Conservation (phyloP, 2,113 vertebrate species). For the Charadrius vociferus region DNA sequence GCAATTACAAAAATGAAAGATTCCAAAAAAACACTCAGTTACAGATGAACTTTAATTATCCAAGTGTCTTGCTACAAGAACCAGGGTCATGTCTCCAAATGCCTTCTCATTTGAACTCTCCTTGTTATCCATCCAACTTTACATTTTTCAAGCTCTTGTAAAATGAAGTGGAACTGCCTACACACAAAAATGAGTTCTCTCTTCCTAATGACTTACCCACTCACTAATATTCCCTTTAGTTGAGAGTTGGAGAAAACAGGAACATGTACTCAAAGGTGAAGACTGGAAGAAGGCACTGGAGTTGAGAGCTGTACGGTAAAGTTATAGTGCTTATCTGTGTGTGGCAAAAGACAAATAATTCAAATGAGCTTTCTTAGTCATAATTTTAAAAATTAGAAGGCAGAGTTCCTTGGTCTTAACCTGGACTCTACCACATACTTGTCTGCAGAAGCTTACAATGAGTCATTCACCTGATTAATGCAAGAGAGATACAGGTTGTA, state of each 20-base stretch:
- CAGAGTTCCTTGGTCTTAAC: neutral
- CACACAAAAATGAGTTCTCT: neutral
- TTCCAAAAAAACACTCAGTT: neutral
- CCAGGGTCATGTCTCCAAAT: neutral
- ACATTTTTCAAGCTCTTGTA: neutral
- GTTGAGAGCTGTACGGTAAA: neutral
- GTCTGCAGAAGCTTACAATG: neutral
- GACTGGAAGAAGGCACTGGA: neutral
- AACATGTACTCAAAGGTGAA: neutral
- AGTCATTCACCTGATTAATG: conserved; percentile 22
- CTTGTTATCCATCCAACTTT: neutral
- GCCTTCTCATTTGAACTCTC: neutral
- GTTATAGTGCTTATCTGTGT: neutral
- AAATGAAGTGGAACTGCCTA: neutral
- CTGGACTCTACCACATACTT: neutral
- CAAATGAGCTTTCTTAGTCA: conserved; percentile 51
- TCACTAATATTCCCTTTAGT: neutral
- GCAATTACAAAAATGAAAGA: conserved; percentile 30
- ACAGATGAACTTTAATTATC: conserved; percentile 19
- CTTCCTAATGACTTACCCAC: conserved; percentile 48
- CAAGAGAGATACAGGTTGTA: neutral
- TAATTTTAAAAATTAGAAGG: conserved; percentile 22
- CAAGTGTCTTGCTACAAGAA: neutral
- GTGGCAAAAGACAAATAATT: conserved; percentile 40
- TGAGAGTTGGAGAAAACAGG: neutral